Evolutionary conservation across 2,888 invertebrate species (phyloP).

Genomic region (Drosophila longiperda): DNA sequence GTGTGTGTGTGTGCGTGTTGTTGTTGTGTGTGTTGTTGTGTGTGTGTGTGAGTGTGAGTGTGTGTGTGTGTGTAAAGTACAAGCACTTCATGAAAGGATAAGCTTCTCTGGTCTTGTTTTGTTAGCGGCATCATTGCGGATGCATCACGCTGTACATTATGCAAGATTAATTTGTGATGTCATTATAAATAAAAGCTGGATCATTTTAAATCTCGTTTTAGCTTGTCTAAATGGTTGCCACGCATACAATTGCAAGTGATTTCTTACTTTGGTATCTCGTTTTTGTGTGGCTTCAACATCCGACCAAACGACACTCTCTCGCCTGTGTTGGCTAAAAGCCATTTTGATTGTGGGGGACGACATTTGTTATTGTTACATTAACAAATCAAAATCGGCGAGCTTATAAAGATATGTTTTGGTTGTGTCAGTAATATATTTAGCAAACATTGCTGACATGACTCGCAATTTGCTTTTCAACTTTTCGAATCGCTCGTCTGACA

Average conservation of each 20-base stretch:
- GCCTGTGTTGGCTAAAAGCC: background rate
- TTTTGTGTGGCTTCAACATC: background rate
- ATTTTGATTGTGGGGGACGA: too few relatives aligned
- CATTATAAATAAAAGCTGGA: conserved; percentile 76
- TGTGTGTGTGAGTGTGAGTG: conserved; percentile 24
- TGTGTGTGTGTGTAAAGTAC: conserved; percentile 39
- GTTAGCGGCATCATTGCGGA: conserved; percentile 10
- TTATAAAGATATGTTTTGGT: background rate
- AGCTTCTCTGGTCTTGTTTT: conserved; percentile 52
- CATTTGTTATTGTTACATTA: background rate
- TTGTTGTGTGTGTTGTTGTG: conserved; percentile 4
- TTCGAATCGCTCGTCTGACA: background rate
- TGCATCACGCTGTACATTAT: conserved; percentile 69
- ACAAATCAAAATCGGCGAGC: background rate
- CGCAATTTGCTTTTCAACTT: background rate
- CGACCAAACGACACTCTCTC: background rate
- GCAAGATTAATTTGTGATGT: conserved; percentile 78
- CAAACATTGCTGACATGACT: background rate
- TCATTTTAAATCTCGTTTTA: conserved; percentile 67
- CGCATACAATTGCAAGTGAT: conserved; percentile 27
- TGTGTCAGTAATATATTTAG: background rate
- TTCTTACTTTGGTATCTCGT: conserved; percentile 10
- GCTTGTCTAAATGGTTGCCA: conserved; percentile 42
- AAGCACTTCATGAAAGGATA: conserved; percentile 75
- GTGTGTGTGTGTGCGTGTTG: background rate